These are phyloP conservation scores for Ariolimax columbianus DNA, from an alignment of 2,888 invertebrate genomes.

Conservation along the genomic window DNA sequence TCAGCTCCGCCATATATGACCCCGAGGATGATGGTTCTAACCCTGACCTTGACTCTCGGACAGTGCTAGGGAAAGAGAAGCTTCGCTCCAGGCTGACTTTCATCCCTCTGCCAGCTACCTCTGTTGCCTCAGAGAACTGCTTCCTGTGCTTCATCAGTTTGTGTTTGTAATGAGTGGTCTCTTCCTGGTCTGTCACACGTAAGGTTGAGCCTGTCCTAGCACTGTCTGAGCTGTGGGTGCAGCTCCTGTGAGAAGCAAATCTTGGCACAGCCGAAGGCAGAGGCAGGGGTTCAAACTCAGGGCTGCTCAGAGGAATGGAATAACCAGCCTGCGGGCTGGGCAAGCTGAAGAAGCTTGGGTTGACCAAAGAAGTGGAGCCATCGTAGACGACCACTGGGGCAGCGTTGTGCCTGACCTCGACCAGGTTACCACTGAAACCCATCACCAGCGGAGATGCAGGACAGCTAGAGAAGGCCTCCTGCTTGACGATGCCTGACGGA, in stretches of 20 bases:
- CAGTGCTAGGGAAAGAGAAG: constrained; percentile 43
- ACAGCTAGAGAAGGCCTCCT: constrained; percentile 35
- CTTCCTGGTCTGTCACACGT: background rate
- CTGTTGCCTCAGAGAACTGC: constrained; percentile 23
- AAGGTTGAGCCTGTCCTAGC: background rate
- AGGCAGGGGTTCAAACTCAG: constrained; percentile 5
- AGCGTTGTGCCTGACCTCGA: background rate
- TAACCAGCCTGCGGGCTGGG: background rate
- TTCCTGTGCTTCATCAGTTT: constrained; percentile 47
- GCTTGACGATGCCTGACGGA: constrained; percentile 14
- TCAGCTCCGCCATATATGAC: background rate
- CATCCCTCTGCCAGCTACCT: background rate
- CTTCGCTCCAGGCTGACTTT: constrained; percentile 39
- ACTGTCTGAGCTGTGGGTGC: background rate
- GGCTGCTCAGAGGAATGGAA: background rate
- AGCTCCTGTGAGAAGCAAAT: background rate
- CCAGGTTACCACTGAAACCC: constrained; percentile 7
- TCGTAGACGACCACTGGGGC: background rate
- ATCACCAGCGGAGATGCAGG: constrained; percentile 27
- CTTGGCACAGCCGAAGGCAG: background rate
- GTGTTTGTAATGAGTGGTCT: constrained; percentile 39
- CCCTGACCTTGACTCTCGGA: constrained; percentile 32
- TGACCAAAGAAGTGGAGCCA: background rate
- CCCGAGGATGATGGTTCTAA: background rate
- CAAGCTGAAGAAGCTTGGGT: background rate